These are phyloP conservation scores for Promerops cafer DNA, from an alignment of 2,113 vertebrate species.

Conservation along the genomic window DNA sequence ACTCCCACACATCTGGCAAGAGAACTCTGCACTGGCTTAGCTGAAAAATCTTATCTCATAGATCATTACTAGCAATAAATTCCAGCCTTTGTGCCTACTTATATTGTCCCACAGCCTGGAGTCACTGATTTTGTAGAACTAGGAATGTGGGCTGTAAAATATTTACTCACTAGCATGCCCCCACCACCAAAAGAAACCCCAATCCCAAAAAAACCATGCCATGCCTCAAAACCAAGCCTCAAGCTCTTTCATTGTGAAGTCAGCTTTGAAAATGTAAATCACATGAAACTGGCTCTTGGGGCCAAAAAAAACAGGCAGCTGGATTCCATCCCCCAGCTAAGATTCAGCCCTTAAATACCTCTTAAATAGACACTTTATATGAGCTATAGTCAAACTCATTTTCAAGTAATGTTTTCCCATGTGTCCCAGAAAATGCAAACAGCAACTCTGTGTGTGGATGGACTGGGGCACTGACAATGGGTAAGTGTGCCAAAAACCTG, in stretches of 20 bases:
- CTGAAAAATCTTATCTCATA: slow-evolving; percentile 57
- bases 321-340: slow-evolving; percentile 31
- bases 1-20: slow-evolving; percentile 62
- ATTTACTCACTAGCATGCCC: not conserved
- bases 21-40: not conserved
- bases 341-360: not conserved
- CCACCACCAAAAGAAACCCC: not conserved
- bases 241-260: not conserved
- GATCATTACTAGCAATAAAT: slow-evolving; percentile 54
- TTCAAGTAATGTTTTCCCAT: not conserved
- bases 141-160: slow-evolving; percentile 15
- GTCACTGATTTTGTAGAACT: not conserved
- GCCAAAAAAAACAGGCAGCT: slow-evolving; percentile 57
- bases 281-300: not conserved
- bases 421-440: not conserved
- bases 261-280: slow-evolving; percentile 27
- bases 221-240: not conserved
- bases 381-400: not conserved
- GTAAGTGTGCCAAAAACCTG: not conserved
- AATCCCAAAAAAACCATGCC: not conserved
- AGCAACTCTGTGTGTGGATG: not conserved
- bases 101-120: not conserved
- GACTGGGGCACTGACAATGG: not conserved
- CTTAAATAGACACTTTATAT: not conserved
- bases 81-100: slow-evolving; percentile 43